Evolutionary conservation across 1,140 invertebrate species (phyloP), one percentile per base, ranked within the genome.

Genomic region (Bradysia coprophila): DNA sequence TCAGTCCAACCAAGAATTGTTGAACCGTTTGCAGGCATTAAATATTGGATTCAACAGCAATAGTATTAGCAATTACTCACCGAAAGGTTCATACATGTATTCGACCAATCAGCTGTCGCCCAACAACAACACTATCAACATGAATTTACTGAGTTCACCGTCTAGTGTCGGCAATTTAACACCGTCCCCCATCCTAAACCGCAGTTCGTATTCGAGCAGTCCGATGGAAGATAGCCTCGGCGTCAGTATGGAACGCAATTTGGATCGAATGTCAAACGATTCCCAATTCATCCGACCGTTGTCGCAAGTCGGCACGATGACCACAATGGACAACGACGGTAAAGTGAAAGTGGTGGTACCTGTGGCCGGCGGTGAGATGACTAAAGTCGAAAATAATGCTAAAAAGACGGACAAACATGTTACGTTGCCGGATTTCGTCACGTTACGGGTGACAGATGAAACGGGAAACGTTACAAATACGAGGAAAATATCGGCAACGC

Each of bases 281-380:
- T 47, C 62, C 0, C 63, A 70, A 2, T 76, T 76, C 43, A 79
- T 79, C 48, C 76, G 71, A 53, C 76, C 77, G 0, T 50, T 81
- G 19, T 73, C 75, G 0, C 76, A 76, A 47, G 67, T 72, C 10
- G 67, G 65, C 6, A 72, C 72, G 22, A 49, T 75, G 19, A 71
- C 71, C 1, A 69, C 73, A 0, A 71, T 67, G 1, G 69, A 70
- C 33, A 50, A 62, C 3, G 69, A 72, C 24, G 72, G 72, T 0
- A 57, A 67, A 18, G 58, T 71, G 8, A 57, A 67, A 42, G 60
- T 74, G 3, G 67, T 72, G 13, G 69, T 71, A 3, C 68, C 71
- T 0, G 64, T 72, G 5, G 59, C 59, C 5, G 33, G 6, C 6
- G 9, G 5, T n/a, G 24, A 28, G 6, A 28, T 28, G 6, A 8